These are phyloP conservation scores for Orthosia incerta DNA, from an alignment of 2,888 invertebrate species.

Conservation along the genomic window DNA sequence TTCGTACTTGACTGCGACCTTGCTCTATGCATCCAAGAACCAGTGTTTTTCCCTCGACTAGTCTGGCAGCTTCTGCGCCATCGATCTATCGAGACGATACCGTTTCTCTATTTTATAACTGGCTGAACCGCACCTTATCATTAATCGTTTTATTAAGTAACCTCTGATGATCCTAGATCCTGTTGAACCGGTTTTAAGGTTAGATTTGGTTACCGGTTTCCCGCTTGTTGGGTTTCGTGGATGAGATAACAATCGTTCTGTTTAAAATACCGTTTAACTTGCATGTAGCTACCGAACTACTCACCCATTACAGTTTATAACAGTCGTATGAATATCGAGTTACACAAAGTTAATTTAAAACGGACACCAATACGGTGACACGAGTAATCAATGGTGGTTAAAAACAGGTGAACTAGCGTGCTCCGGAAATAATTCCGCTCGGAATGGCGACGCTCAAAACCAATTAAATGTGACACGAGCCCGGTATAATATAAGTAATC, in stretches of 20 bases:
- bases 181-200: constrained; percentile 27
- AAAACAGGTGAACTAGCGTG: constrained; percentile 51
- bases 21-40: constrained; percentile 52
- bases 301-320: neutral
- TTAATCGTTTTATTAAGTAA: constrained; percentile 31
- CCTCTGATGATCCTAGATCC: constrained; percentile 16
- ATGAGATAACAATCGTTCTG: constrained; percentile 6
- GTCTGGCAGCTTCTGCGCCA: constrained; percentile 36
- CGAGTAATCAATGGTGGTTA: constrained; percentile 49
- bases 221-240: constrained; percentile 11
- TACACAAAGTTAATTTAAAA: neutral
- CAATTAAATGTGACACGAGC: constrained; percentile 67
- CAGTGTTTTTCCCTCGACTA: constrained; percentile 47
- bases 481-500: constrained; percentile 57
- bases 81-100: constrained; percentile 36
- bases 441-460: constrained; percentile 59
- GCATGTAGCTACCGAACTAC: neutral
- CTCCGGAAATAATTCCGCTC: constrained; percentile 63
- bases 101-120: constrained; percentile 36
- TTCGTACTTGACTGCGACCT: constrained; percentile 71
- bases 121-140: constrained; percentile 5
- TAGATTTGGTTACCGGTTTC: constrained; percentile 21
- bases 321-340: neutral
- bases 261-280: constrained; percentile 7
- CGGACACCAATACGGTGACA: constrained; percentile 25